Evolutionary conservation across 2,113 vertebrate genomes (phyloP), one percentile per base, ranked within the genome.

Genomic region (Choloepus hoffmanni): DNA sequence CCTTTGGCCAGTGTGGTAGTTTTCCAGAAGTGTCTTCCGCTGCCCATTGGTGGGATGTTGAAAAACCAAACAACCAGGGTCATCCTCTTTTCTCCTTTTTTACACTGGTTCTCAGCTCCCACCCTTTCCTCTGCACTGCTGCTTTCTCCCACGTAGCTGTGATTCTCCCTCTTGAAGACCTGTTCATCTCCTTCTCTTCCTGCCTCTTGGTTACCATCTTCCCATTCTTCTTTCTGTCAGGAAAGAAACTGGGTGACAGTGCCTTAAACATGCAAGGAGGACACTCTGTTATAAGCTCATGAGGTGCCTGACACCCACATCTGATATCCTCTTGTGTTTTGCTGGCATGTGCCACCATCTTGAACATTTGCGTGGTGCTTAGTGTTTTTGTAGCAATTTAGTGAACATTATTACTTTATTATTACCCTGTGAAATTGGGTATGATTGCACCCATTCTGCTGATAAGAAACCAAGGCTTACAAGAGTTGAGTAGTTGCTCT

Each of bases 111-210:
- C 53, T 95, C 58, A 12, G 0, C 4, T 23, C 3, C 5, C 11
- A 14, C 18, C 2, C 43, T 84, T 28, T 60, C n/a, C 7, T 10
- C 4, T 4, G 1, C 16, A 4, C 36, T 33, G 28, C 48, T 40
- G 67, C 28, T 81, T 58, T 21, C 15, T 67, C 33, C 14, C 9
- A 0, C 0, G 9, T 13, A 18, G 23, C 55, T 36, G 0, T 40
- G 50, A 28, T 11, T 58, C 15, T 73, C 14, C 14, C 21, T 45
- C 50, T 21, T 28, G 16, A 6, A 0, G 5, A 10, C 15, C 9
- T 28, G 15, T 7, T n/a, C 48, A 21, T 28, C 76, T 89, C 24
- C 50, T 68, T 7, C 53, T 79, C 26, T 11, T 7, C 2, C 26
- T 3, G 26, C 10, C 33, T 65, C 45, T 43, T 24, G 0, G 23